phyloP scores from a whole-genome alignment of 2,888 invertebrate species.

The Branchellion lobata region DNA sequence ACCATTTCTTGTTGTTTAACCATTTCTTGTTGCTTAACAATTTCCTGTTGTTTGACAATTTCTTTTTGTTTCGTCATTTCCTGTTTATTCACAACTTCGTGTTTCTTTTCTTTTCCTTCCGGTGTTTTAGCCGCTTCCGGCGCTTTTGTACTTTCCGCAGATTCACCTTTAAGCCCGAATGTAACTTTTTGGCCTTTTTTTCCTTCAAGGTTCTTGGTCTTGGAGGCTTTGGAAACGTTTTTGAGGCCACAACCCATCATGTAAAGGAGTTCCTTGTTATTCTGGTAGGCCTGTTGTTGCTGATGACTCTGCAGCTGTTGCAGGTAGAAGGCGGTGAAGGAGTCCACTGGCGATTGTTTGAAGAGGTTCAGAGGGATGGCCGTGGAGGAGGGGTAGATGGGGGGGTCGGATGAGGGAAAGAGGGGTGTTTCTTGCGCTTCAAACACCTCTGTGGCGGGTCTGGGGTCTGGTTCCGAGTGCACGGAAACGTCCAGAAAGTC shows the following conservation, averaged over 20 bases:
- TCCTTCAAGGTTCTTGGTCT: not conserved
- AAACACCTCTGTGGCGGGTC: not conserved
- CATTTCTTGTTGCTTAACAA: not conserved
- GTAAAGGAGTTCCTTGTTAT: not conserved
- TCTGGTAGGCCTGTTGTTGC: not conserved
- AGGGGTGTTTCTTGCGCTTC: not conserved
- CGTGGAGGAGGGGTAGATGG: not conserved
- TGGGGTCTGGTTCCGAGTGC: constrained; percentile 36
- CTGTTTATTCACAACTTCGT: not conserved
- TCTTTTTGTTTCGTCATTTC: not conserved
- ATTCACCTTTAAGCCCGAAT: not conserved
- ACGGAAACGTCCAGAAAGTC: constrained; percentile 29
- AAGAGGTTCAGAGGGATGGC: not conserved
- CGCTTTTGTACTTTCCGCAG: too few species aligned
- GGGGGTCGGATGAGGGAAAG: not conserved
- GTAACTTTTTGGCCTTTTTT: not conserved
- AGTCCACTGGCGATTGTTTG: not conserved
- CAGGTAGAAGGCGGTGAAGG: constrained; percentile 1
- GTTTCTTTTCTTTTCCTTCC: not conserved
- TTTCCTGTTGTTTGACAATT: not conserved
- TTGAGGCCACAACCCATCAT: not conserved
- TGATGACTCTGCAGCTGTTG: not conserved
- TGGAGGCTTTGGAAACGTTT: not conserved
- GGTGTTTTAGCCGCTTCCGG: not conserved
- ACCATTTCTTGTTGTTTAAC: not conserved